Base-by-base conservation (phyloP, 2,113 vertebrate genomes). In the Strix uralensis region DNA sequence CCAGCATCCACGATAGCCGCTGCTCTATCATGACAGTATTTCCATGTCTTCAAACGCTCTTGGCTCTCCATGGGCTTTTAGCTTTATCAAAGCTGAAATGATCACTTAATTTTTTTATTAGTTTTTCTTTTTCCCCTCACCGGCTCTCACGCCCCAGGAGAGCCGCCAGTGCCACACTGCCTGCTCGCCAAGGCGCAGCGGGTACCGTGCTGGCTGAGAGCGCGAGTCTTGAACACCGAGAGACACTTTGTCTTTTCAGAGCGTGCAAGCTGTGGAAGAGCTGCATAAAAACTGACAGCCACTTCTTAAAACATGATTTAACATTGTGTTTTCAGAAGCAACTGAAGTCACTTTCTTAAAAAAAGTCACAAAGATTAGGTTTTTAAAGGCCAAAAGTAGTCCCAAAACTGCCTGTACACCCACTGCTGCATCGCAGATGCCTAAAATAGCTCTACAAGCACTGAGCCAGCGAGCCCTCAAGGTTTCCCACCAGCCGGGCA, bases 11-110 rank as follows among this genome's bases (percentile, higher is more conserved):
- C 3, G 0, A 15, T 0, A 49, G 65, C 49, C 55, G 18, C 66
- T 26, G 15, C 18, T 34, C 25, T 7, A 8, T 16, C 47, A 8
- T 4, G 3, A 26, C 46, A 29, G 22, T 3, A 54, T n/a, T 62
- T 49, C 54, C n/a, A n/a, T 0, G 0, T 20, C 34, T 19, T 61
- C n/a, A 40, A 27, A 34, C 0, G 0, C 11, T 59, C 52, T 44
- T 22, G 30, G n/a, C 29, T 38, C 27, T 54, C 63, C 16, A 1
- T 5, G 19, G 30, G 57, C n/a, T 78, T 69, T 46, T 23, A 46
- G 27, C 27, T 54, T 40, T 40, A 59, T 10, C 29, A n/a, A 42
- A 90, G 20, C n/a, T 49, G 72, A 62, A 71, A 42, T 0, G 2
- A 36, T 49, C 26, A 15, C 38, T 21, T 21, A 2, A 59, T 52